Base-by-base conservation (phyloP, 2,113 vertebrate species). In the Austrofundulus limnaeus region DNA sequence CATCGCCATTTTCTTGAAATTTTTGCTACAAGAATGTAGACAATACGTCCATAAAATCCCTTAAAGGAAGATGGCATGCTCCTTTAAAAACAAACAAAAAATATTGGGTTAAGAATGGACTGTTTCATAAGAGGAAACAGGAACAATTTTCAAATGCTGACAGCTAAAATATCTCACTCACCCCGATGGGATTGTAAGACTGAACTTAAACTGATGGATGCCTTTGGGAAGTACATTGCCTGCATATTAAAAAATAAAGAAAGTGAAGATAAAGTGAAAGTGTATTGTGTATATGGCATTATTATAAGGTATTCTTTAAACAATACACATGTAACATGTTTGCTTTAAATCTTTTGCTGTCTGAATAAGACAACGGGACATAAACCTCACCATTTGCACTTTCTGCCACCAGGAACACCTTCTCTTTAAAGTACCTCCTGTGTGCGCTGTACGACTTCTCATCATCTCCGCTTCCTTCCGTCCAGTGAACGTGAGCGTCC, bases 31-130 rank as follows among this genome's bases (percentile, higher is more conserved):
- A 91, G 45, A 5, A 15, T 60, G 61, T 92, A 91, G 8, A 54
- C 43, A 24, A 91, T 76, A 0, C 28, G 74, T 37, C 90, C 89
- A 76, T 83, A 3, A 13, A 0, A 0, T 2, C 72, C 86, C 10
- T 64, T 67, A 57, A 90, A 90, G 49, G 91, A 85, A 28, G 88
- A 50, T 2, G 91, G 90, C 55, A 90, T 64, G 14, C 81, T 54
- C 38, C 90, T 92, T 63, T 23, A 45, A 56, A 7, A 67, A 5
- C 65, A 50, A 16, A 1, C 23, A 34, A 34, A n/a, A n/a, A n/a
- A n/a, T n/a, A n/a, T n/a, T n/a, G 31, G 31, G 25, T 24, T 15
- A 28, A 14, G 23, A 3, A 24, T 25, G 21, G 41, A 42, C 5
- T 15, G 11, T 3, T 5, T 6, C 11, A 45, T 23, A 38, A 11